Conservation (phyloP, 2,113 vertebrate genomes). For the Scolopax mira region DNA sequence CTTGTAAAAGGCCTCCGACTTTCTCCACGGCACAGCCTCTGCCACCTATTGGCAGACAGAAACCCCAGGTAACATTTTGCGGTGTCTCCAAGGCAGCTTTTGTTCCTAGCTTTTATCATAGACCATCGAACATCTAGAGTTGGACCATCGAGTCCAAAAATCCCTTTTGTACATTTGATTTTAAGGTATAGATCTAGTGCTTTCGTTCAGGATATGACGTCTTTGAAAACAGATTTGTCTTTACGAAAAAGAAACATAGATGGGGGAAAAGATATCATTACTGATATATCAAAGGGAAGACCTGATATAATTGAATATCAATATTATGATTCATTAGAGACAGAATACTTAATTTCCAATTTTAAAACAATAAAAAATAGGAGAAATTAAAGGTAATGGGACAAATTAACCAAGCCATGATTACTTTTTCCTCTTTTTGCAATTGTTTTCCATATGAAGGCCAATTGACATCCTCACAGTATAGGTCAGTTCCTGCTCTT, state of each 20-base stretch:
- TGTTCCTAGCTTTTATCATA: not conserved
- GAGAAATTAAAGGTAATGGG: not conserved
- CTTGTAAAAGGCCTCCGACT: conserved; percentile 29
- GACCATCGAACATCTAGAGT: not conserved
- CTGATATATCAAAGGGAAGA: not conserved
- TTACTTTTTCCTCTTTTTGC: not conserved
- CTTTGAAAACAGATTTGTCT: not conserved
- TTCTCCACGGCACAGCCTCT: conserved; percentile 64
- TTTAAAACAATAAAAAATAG: not conserved
- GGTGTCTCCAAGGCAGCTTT: not conserved
- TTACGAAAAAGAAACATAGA: not conserved
- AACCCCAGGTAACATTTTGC: conserved; percentile 79
- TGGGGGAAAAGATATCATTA: not conserved
- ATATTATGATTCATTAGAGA: not conserved
- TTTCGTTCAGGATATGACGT: not conserved
- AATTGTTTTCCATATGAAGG: not conserved
- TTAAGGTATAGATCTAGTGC: not conserved
- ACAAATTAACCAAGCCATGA: not conserved
- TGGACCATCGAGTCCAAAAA: not conserved
- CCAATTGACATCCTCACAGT: not conserved
- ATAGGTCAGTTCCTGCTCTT: not conserved
- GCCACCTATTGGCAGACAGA: conserved; percentile 79
- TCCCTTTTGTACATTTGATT: not conserved
- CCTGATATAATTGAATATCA: not conserved
- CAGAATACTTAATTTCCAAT: not conserved